Evolutionary conservation across 2,113 vertebrate species (phyloP).

Genomic region (Carollia perspicillata): DNA sequence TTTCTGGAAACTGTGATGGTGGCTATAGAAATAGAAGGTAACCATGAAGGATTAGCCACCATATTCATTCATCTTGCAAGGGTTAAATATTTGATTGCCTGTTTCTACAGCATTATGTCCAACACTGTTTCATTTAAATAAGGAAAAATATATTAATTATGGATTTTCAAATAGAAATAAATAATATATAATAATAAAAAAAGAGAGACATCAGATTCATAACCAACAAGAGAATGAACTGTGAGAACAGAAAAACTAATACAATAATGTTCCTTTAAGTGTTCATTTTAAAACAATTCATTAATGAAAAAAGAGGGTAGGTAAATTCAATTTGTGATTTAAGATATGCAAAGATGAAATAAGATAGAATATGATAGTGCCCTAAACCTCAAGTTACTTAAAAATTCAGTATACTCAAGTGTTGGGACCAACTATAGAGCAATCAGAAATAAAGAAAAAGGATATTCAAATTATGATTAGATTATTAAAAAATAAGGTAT

Average conservation of each 20-base stretch:
- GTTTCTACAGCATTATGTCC: background rate
- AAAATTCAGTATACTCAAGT: slow-evolving; percentile 16
- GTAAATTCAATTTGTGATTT: slow-evolving; percentile 19
- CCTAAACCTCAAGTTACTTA: background rate
- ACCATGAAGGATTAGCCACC: background rate
- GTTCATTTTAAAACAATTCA: slow-evolving; percentile 20
- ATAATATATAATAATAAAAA: background rate
- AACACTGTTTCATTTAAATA: background rate
- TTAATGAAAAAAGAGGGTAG: background rate
- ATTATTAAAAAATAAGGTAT: background rate
- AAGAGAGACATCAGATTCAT: background rate
- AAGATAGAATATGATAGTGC: background rate
- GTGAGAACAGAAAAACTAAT: slow-evolving; percentile 22
- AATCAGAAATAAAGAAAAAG: slow-evolving; percentile 43
- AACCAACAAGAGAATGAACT: background rate
- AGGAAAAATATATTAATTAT: slow-evolving; percentile 11
- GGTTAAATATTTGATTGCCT: slow-evolving; percentile 4
- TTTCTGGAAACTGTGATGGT: slow-evolving; percentile 18
- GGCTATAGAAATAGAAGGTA: slow-evolving; percentile 22
- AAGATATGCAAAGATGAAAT: slow-evolving; percentile 16
- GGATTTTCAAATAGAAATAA: slow-evolving; percentile 11
- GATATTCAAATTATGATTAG: background rate
- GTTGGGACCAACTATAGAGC: background rate
- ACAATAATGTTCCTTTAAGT: background rate
- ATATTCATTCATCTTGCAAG: background rate